phyloP scores from a whole-genome alignment of 1,140 invertebrate species.

The Drosophila fuyamai region DNA sequence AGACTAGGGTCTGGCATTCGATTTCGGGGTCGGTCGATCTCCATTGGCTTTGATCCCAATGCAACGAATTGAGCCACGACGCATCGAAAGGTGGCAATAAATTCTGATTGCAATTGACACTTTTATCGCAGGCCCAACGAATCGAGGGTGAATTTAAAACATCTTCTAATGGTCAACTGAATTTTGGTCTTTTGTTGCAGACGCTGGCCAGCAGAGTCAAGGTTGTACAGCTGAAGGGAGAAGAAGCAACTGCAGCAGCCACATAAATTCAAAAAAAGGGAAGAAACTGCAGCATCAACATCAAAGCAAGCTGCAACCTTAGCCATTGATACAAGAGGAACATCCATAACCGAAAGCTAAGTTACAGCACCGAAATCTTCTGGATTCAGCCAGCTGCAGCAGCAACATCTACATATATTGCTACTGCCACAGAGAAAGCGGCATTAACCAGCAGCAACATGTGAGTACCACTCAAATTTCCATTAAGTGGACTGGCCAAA shows the following conservation, averaged over 20 bases:
- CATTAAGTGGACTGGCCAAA: slow-evolving; percentile 49
- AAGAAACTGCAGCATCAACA: slow-evolving; percentile 12
- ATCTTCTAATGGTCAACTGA: slow-evolving; percentile 43
- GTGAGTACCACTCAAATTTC: slow-evolving; percentile 49
- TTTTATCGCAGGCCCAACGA: slow-evolving; percentile 63
- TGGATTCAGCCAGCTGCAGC: too few relatives aligned
- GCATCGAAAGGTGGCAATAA: slow-evolving; percentile 68
- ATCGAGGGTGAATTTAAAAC: slow-evolving; percentile 30
- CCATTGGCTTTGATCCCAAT: slow-evolving; percentile 39
- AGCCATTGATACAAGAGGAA: neutral
- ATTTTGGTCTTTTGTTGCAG: slow-evolving; percentile 24
- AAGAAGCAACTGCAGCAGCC: slow-evolving; percentile 9
- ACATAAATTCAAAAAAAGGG: slow-evolving; percentile 10
- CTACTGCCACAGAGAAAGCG: slow-evolving; percentile 3
- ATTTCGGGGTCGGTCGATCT: slow-evolving; percentile 27
- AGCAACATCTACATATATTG: slow-evolving; percentile 3
- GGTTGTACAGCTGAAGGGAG: slow-evolving; percentile 13
- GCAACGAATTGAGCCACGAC: slow-evolving; percentile 57
- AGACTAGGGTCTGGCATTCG: neutral
- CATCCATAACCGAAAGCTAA: slow-evolving; percentile 1
- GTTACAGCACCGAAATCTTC: neutral
- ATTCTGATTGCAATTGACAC: slow-evolving; percentile 71
- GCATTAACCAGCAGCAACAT: slow-evolving; percentile 39
- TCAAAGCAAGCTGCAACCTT: too few relatives aligned
- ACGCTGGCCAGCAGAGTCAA: neutral